Base-by-base conservation (phyloP, 1,140 invertebrate genomes). In the Pomacea maculata region DNA sequence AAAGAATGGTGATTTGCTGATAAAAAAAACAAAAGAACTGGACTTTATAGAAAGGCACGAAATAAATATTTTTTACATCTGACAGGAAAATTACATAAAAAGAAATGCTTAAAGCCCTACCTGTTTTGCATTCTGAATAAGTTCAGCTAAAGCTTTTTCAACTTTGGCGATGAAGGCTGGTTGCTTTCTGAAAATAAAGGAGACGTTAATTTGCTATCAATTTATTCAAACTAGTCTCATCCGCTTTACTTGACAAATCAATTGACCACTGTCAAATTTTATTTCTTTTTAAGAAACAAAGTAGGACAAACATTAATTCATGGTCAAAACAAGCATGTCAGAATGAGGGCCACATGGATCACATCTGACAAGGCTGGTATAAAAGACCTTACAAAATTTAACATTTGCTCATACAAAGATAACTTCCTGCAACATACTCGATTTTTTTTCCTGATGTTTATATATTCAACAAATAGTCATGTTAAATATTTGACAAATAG, bases 101-200 rank as follows among this genome's bases (percentile, higher is more conserved):
- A 54, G 72, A 12, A 61, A 29, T 12, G 68, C 63, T 78, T n/a
- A 61, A 19, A 52, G 34, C 71, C 81, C 83, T 85, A 96, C 96
- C 89, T 95, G 94, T 92, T 98, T 97, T 5, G 97, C 95, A 73
- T 95, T 92, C 86, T 97, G 95, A 0, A 99, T 97, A 29, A 99
- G 92, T 82, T 96, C 95, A 2, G 94, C 94, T 1, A 99, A 92
- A 77, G 95, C 95, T 64, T 97, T 95, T 90, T 98, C 97, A 29
- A 98, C 93, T 90, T 94, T 94, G 84, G 95, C 93, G 72, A 96
- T 96, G 92, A 98, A 96, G 17, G 92, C 89, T 0, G 95, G 93
- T 91, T 98, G 96, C 80, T 88, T 85, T 75, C 89, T 90, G 84
- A n/a, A 86, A 88, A 77, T 52, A 21, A 83, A 34, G 70, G 65